Evolutionary conservation across 2,797 vertebrate species (phyloP), one percentile per base, ranked within the genome.

Genomic region (Lacerta agilis): DNA sequence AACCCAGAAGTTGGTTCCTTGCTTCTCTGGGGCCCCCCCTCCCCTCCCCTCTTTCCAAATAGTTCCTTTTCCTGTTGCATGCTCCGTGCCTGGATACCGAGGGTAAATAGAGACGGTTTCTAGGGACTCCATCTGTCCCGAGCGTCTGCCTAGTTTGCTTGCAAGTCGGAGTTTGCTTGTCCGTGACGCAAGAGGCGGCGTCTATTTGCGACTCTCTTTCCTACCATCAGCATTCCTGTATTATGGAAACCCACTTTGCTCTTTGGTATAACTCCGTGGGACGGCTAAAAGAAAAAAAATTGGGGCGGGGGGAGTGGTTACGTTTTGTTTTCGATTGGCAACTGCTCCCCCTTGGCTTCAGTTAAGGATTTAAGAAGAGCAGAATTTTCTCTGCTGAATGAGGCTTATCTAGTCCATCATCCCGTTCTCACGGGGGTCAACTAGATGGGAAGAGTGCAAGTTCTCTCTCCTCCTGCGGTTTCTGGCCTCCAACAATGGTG

Each of bases 51-150:
- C 13, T 41, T 73, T 36, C 69, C 29, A 5, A 84, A 88, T 61
- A 36, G 55, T 38, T 36, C 13, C 1, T 94, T 95, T 95, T 96
- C 94, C 96, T 93, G 94, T 92, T 92, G 85, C 93, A 75, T 67
- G 90, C 94, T 96, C 94, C 95, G 96, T 97, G 96, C 97, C 86
- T 96, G 94, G 97, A 90, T 94, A 97, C 96, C 2, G 0, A 43
- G 94, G 92, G 94, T 96, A 96, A 97, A 97, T 96, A 97, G 80
- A 87, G 78, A 75, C 55, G 41, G 90, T 94, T 95, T 93, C 95
- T 89, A 94, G 90, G 41, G 89, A 73, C 76, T 55, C 25, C 92
- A 78, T 93, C 94, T 91, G 95, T 92, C 91, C 90, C 2, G 69
- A 5, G 88, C 92, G 87, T 92, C 93, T 86, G 94, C 89, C 93